Conservation (phyloP, 2,113 vertebrate genomes). For the Coracopsis vasa region DNA sequence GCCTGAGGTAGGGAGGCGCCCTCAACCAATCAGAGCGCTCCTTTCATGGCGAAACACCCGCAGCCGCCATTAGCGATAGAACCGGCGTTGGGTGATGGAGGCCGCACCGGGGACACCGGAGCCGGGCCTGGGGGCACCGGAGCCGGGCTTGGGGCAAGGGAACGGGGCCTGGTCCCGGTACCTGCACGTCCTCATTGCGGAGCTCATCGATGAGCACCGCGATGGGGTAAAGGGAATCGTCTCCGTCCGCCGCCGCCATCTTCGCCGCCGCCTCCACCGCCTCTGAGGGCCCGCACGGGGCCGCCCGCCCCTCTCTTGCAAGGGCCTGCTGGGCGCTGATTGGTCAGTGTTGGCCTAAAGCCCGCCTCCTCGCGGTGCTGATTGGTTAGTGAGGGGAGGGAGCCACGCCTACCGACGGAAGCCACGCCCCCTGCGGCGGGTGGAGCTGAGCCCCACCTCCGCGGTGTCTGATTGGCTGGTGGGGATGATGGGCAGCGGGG, state of each 20-base stretch:
- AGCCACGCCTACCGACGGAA: too few species aligned
- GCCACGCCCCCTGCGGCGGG: background rate
- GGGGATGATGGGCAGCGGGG: rapidly evolving
- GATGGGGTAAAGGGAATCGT: background rate
- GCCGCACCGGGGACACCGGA: background rate
- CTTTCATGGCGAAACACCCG: background rate
- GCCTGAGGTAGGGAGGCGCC: background rate
- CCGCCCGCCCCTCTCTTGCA: background rate
- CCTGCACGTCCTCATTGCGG: background rate
- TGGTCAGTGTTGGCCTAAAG: background rate
- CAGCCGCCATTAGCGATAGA: background rate
- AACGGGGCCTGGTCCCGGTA: background rate
- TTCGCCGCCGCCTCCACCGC: background rate
- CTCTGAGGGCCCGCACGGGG: background rate
- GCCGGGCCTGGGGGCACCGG: background rate
- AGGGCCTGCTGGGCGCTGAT: background rate
- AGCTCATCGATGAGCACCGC: background rate
- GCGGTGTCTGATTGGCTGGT: rapidly evolving
- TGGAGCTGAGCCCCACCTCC: rapidly evolving
- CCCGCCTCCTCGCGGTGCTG: background rate
- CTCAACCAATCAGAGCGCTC: background rate
- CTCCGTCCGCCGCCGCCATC: background rate
- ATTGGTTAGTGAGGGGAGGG: background rate
- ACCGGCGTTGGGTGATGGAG: background rate
- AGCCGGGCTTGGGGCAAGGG: too few species aligned